Evolutionary conservation across 1,140 invertebrate genomes (phyloP).

Genomic region (Scaptomyza montana): DNA sequence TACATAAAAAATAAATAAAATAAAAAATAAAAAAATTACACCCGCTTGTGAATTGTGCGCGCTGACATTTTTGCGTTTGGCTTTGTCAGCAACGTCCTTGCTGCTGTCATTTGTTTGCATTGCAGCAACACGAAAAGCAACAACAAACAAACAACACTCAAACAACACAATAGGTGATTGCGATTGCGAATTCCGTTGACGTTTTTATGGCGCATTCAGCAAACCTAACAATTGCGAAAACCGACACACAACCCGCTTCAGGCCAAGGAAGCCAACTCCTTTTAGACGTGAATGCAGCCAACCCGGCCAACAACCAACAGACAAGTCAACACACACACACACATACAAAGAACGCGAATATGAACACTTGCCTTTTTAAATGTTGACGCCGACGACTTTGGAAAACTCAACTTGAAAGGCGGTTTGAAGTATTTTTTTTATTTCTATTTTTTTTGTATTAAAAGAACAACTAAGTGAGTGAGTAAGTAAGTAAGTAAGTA

Average conservation of each 20-base stretch:
- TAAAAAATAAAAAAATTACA: background rate
- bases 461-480: slow-evolving; percentile 27
- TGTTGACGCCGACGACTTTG: slow-evolving; percentile 34
- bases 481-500: slow-evolving; percentile 1
- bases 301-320: background rate
- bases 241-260: slow-evolving; percentile 20
- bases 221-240: slow-evolving; percentile 59
- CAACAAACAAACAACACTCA: slow-evolving; percentile 59
- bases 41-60: slow-evolving; percentile 47
- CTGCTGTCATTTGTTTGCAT: slow-evolving; percentile 80
- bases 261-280: slow-evolving; percentile 55
- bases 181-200: slow-evolving; percentile 81
- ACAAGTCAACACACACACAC: slow-evolving; percentile 5
- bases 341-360: slow-evolving; percentile 23
- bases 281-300: slow-evolving; percentile 38
- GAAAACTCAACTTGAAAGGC: slow-evolving; percentile 19
- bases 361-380: slow-evolving; percentile 46
- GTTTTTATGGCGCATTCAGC: slow-evolving; percentile 81
- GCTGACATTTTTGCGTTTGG: slow-evolving; percentile 80
- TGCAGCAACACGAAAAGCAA: slow-evolving; percentile 38
- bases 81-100: slow-evolving; percentile 80
- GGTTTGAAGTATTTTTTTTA: slow-evolving; percentile 23
- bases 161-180: slow-evolving; percentile 77
- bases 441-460: slow-evolving; percentile 2
- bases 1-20: background rate